phyloP scores from a whole-genome alignment of 2,888 invertebrate species.

The Liopterus haemorrhoidalis region DNA sequence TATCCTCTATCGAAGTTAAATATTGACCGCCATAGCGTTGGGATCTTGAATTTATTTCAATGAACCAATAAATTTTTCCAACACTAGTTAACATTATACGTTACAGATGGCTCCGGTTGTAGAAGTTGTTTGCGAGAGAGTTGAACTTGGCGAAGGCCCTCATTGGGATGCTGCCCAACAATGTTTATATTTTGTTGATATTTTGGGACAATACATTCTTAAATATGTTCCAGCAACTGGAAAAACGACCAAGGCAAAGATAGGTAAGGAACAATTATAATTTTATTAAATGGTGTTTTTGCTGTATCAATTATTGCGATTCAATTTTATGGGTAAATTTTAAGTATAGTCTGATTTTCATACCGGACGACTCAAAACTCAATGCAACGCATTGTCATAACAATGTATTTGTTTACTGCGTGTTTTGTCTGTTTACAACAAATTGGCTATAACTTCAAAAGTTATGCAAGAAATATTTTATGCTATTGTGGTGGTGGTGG shows the following conservation, averaged over 20 bases:
- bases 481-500: no score
- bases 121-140: conserved; percentile 48
- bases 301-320: not conserved
- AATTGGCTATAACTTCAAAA: not conserved
- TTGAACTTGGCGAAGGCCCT: conserved; percentile 63
- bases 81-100: no score
- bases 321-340: no score
- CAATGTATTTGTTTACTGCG: no score
- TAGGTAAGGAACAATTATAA: conserved; percentile 42
- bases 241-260: conserved; percentile 48
- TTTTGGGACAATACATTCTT: conserved; percentile 51
- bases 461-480: no score
- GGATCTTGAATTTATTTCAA: no score
- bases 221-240: conserved; percentile 49
- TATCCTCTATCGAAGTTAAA: no score
- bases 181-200: conserved; percentile 62
- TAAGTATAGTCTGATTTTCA: no score
- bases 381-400: no score
- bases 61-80: no score
- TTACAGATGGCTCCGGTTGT: conserved; percentile 46
- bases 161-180: conserved; percentile 60
- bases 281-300: not conserved
- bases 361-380: no score
- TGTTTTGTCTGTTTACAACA: not conserved
- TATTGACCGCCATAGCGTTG: no score